A percentile compares a stretch with the other conserved stretches of the same genome.
These are phyloP conservation scores for Ricordea florida DNA, from an alignment of 92 coral and sea anemone species.

Conservation along the genomic window DNA sequence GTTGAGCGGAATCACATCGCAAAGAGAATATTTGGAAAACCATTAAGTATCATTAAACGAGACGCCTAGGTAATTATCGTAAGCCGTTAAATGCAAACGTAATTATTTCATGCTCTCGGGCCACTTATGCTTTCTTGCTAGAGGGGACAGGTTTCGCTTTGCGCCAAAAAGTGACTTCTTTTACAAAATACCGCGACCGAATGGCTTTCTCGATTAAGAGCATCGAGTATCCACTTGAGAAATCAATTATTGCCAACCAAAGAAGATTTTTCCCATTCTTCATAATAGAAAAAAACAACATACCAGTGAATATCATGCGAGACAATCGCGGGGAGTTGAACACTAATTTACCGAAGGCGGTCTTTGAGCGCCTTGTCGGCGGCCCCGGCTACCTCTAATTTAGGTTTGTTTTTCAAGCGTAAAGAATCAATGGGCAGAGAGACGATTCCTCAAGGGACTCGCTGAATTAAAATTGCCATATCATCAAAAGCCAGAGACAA, in stretches of 20 bases:
- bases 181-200: background rate
- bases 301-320: slow-evolving; percentile 24
- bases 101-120: slow-evolving; percentile 13
- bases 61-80: slow-evolving; percentile 51
- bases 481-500: slow-evolving; percentile 52
- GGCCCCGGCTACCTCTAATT: slow-evolving; percentile 13
- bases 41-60: slow-evolving; percentile 43
- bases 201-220: background rate
- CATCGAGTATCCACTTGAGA: slow-evolving; percentile 6
- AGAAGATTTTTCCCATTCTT: slow-evolving; percentile 34
- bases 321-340: slow-evolving; percentile 39
- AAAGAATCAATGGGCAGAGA: background rate
- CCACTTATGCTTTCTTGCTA: background rate
- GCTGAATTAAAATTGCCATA: slow-evolving; percentile 68
- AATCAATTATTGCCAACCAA: slow-evolving; percentile 25
- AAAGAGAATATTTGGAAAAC: slow-evolving; percentile 35
- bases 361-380: slow-evolving; percentile 32
- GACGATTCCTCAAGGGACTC: slow-evolving; percentile 47
- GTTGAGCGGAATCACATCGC: background rate
- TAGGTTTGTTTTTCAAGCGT: slow-evolving; percentile 13
- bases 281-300: slow-evolving; percentile 43
- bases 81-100: slow-evolving; percentile 50
- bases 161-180: background rate
- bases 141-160: background rate
- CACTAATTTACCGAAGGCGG: slow-evolving; percentile 55